Percentiles rank a stretch among this genome's conserved stretches.
phyloP scores from a whole-genome alignment of 2,113 vertebrate genomes.

The Nothocercus julius region DNA sequence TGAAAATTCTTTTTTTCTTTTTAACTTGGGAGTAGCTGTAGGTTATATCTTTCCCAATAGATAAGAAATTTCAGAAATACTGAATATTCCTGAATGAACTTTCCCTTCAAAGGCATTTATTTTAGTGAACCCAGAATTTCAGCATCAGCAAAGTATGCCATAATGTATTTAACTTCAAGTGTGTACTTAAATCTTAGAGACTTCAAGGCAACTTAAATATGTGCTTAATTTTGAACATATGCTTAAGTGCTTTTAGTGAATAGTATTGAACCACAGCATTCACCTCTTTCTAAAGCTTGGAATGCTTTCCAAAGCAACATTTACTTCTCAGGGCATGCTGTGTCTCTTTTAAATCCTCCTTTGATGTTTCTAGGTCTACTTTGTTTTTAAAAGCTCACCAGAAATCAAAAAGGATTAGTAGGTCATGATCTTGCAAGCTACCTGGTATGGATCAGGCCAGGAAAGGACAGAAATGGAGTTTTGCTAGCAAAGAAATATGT shows the following conservation, averaged over 20 bases:
- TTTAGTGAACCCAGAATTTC: slow-evolving; percentile 42
- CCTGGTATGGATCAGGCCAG: slow-evolving; percentile 65
- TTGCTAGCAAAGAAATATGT: slow-evolving; percentile 34
- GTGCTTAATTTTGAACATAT: slow-evolving; percentile 47
- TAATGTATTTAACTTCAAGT: slow-evolving; percentile 54
- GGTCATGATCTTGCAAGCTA: slow-evolving; percentile 68
- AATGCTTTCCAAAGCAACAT: slow-evolving; percentile 59
- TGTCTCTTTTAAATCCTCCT: slow-evolving; percentile 61
- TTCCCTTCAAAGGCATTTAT: slow-evolving; percentile 39
- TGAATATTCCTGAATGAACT: slow-evolving; percentile 27
- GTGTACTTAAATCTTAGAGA: slow-evolving; percentile 20
- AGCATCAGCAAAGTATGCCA: slow-evolving; percentile 54
- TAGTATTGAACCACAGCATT: not conserved
- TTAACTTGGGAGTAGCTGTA: not conserved
- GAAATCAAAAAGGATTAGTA: slow-evolving; percentile 70
- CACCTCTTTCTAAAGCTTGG: slow-evolving; percentile 9
- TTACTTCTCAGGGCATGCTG: slow-evolving; percentile 40
- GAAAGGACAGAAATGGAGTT: slow-evolving; percentile 38
- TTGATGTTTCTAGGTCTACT: slow-evolving; percentile 60
- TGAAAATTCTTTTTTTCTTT: not conserved
- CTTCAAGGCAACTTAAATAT: slow-evolving; percentile 67
- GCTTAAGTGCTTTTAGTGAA: slow-evolving; percentile 62
- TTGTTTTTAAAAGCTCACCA: slow-evolving; percentile 68
- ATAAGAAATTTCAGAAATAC: not conserved
- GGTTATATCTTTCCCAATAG: not conserved